These are phyloP conservation scores for Seriola aureovittata DNA, from an alignment of 2,113 vertebrate genomes.

Conservation along the genomic window DNA sequence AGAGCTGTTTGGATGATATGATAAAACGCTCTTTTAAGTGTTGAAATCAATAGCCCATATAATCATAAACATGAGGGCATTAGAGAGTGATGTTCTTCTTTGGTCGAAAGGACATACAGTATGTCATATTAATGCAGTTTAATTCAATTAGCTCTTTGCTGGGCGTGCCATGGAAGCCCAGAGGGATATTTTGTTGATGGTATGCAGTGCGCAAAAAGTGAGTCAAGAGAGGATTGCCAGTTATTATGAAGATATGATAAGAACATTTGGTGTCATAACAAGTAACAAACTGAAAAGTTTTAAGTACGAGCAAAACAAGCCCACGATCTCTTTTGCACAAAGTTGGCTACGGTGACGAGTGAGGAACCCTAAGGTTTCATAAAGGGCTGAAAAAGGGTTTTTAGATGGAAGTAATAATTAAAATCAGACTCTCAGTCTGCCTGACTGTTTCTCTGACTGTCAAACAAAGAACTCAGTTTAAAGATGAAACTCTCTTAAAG, in stretches of 20 bases:
- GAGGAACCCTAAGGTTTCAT: conserved; percentile 43
- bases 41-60: conserved; percentile 74
- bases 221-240: conserved; percentile 50
- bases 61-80: conserved; percentile 75
- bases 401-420: conserved; percentile 59
- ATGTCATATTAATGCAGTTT: conserved; percentile 75
- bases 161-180: conserved; percentile 63
- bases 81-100: conserved; percentile 60
- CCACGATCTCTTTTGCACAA: conserved; percentile 47
- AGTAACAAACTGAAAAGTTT: conserved; percentile 77
- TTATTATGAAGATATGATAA: conserved; percentile 71
- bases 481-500: conserved; percentile 29
- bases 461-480: conserved; percentile 48
- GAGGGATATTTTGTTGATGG: conserved; percentile 74
- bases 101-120: conserved; percentile 59
- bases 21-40: conserved; percentile 75
- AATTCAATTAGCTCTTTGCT: conserved; percentile 70
- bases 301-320: conserved; percentile 72
- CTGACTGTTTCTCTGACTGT: conserved; percentile 30
- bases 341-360: conserved; percentile 39
- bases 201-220: conserved; percentile 44
- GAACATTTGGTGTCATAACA: conserved; percentile 67
- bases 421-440: conserved; percentile 36
- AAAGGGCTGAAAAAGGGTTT: conserved; percentile 43
- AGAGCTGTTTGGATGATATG: conserved; percentile 68